Conservation (phyloP, 2,113 vertebrate species). For the Neolamprologus tretocephalus region DNA sequence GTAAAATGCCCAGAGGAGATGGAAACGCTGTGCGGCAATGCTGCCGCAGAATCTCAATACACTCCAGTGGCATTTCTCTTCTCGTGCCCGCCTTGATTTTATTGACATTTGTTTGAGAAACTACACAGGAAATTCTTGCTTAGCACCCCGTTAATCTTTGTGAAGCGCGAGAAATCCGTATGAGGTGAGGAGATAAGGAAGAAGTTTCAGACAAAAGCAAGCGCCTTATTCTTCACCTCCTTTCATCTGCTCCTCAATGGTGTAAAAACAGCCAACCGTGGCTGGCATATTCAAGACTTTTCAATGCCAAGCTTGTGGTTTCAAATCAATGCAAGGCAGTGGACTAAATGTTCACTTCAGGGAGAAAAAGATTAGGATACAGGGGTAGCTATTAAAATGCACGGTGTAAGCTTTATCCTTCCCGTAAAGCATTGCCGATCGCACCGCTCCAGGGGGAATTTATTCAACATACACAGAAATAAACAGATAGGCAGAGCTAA, state of each 20-base stretch:
- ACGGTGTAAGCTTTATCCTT: constrained; percentile 43
- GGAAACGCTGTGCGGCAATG: constrained; percentile 1
- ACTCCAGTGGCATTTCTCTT: constrained; percentile 30
- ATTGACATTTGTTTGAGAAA: constrained; percentile 56
- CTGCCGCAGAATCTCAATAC: constrained; percentile 31
- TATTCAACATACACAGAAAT: constrained; percentile 22
- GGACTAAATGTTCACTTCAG: constrained; percentile 43
- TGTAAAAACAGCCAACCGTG: constrained; percentile 7
- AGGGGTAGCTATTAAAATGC: constrained; percentile 49
- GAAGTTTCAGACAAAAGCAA: constrained; percentile 5
- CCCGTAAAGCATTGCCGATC: constrained; percentile 28
- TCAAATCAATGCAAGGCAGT: constrained; percentile 34
- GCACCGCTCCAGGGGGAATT: constrained; percentile 9
- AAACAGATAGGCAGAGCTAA: constrained; percentile 51
- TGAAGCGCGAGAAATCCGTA: constrained; percentile 32
- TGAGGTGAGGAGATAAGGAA: constrained; percentile 51
- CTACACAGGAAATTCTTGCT: constrained; percentile 42
- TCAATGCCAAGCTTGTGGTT: constrained; percentile 31
- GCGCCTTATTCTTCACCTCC: background rate
- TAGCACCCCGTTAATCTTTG: constrained; percentile 45
- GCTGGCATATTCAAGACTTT: constrained; percentile 40
- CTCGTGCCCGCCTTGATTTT: constrained; percentile 17
- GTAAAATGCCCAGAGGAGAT: constrained; percentile 39
- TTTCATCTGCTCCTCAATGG: constrained; percentile 20
- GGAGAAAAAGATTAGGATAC: constrained; percentile 48